Conservation (phyloP, 2,113 vertebrate genomes). For the Heptranchias perlo region DNA sequence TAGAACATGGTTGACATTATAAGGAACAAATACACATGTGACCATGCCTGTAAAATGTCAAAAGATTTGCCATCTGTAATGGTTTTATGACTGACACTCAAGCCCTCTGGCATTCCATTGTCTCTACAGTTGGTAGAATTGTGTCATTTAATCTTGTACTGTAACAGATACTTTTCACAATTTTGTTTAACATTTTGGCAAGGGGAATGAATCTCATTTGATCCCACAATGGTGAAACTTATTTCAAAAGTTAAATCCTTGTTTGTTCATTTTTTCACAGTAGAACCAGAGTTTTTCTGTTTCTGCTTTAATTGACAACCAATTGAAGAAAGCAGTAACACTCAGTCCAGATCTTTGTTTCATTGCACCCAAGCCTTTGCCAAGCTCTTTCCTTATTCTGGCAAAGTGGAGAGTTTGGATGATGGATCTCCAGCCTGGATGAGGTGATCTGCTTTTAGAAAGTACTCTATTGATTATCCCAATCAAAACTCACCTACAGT, state of each 20-base stretch:
- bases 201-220: neutral
- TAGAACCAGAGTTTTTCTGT: no score
- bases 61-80: neutral
- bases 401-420: neutral
- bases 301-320: neutral
- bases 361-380: neutral
- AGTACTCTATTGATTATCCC: neutral
- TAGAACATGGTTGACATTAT: neutral
- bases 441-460: neutral
- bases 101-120: neutral
- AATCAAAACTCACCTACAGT: neutral
- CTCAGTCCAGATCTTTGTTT: neutral
- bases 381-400: neutral
- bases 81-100: neutral
- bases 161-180: neutral
- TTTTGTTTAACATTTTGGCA: neutral
- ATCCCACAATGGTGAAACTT: neutral
- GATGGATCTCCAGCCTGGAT: neutral
- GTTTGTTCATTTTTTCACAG: neutral
- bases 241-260: neutral
- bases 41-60: neutral
- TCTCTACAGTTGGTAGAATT: neutral
- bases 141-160: neutral
- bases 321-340: neutral
- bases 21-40: neutral